Percentiles rank a stretch among this genome's conserved stretches.
These are phyloP conservation scores for Autographa gamma DNA, from an alignment of 2,888 invertebrate species.

Conservation along the genomic window DNA sequence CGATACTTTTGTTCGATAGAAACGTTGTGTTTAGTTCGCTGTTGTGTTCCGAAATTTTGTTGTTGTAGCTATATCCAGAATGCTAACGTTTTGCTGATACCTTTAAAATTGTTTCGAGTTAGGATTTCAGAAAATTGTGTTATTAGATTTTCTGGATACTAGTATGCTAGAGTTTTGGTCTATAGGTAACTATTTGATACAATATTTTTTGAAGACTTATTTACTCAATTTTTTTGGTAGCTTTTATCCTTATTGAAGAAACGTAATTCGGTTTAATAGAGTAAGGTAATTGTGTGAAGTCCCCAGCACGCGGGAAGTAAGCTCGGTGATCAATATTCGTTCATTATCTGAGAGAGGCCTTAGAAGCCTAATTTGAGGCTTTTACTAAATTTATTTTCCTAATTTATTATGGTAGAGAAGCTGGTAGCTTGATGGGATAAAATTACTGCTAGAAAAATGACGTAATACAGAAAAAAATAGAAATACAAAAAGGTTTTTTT, in stretches of 20 bases:
- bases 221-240: too few relatives aligned
- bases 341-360: constrained; percentile 1
- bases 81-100: neutral
- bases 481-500: too few relatives aligned
- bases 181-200: too few relatives aligned
- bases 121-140: neutral
- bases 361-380: constrained; percentile 2
- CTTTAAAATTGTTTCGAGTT: neutral
- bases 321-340: constrained; percentile 4
- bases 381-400: constrained; percentile 4
- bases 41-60: neutral
- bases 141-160: neutral
- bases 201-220: too few relatives aligned
- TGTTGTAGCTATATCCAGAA: neutral
- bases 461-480: constrained; percentile 7
- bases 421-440: neutral
- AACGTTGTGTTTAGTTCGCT: constrained; percentile 2
- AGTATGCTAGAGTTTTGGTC: neutral
- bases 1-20: constrained; percentile 12
- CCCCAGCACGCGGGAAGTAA: neutral
- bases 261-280: too few relatives aligned
- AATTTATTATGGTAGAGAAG: neutral
- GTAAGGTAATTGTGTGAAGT: neutral
- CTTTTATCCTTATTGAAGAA: too few relatives aligned
- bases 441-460: neutral